phyloP scores from a whole-genome alignment of 1,140 invertebrate species.

The Tetramorium parvispinum region DNA sequence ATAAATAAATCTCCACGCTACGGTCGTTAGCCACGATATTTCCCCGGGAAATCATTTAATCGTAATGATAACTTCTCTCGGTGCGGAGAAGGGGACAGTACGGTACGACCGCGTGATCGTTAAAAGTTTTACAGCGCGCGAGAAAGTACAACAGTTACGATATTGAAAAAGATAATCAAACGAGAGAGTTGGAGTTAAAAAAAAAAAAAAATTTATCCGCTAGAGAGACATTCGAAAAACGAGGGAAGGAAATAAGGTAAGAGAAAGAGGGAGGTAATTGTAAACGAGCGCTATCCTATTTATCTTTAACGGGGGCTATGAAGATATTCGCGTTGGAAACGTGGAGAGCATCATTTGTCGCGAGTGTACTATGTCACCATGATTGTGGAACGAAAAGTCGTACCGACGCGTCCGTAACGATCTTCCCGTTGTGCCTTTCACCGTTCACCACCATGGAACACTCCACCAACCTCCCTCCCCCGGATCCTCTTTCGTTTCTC shows the following conservation, averaged over 20 bases:
- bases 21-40: slow-evolving; percentile 44
- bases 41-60: slow-evolving; percentile 58
- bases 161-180: slow-evolving; percentile 25
- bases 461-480: neutral
- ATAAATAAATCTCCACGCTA: slow-evolving; percentile 37
- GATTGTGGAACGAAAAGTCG: slow-evolving; percentile 67
- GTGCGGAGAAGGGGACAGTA: slow-evolving; percentile 15
- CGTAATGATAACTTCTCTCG: slow-evolving; percentile 57
- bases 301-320: slow-evolving; percentile 21
- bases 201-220: slow-evolving; percentile 6
- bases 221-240: neutral
- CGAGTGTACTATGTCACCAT: slow-evolving; percentile 16
- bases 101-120: slow-evolving; percentile 52
- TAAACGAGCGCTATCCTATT: neutral
- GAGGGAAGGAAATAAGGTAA: neutral
- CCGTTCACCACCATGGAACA: slow-evolving; percentile 50
- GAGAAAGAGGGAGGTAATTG: neutral
- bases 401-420: slow-evolving; percentile 68
- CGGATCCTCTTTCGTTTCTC: slow-evolving; percentile 73
- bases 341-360: slow-evolving; percentile 51
- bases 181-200: neutral
- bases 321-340: slow-evolving; percentile 41
- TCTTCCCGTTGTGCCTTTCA: slow-evolving; percentile 62
- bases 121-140: slow-evolving; percentile 45
- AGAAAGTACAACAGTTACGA: slow-evolving; percentile 30